phyloP scores from a whole-genome alignment of 1,140 invertebrate genomes.

The Calliopsis andreniformis region DNA sequence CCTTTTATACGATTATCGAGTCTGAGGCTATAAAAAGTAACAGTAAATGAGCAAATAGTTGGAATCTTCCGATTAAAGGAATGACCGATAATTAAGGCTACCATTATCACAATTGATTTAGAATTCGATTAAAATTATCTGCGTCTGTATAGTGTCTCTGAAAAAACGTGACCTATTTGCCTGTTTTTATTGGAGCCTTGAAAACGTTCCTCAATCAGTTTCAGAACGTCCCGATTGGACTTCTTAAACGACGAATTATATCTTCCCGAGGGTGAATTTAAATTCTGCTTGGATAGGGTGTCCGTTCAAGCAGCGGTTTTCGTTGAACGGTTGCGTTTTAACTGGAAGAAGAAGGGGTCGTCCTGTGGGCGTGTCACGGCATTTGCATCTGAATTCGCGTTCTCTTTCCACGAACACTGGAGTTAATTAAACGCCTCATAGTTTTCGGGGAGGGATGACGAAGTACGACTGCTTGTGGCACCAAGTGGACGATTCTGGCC shows the following conservation, averaged over 20 bases:
- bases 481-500: conserved; percentile 69
- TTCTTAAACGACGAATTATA: conserved; percentile 13
- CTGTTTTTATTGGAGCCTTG: too few relatives aligned
- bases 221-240: not conserved
- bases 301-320: conserved; percentile 16
- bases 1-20: not conserved
- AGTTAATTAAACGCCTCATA: conserved; percentile 78
- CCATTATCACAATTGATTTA: too few relatives aligned
- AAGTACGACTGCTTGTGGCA: conserved; percentile 66
- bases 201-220: not conserved
- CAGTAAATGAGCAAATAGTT: too few relatives aligned
- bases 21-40: not conserved
- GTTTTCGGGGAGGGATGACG: conserved; percentile 70
- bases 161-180: too few relatives aligned
- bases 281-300: conserved; percentile 18
- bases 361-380: conserved; percentile 56
- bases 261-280: conserved; percentile 14
- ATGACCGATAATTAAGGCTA: too few relatives aligned
- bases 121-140: too few relatives aligned
- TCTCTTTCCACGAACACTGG: conserved; percentile 53
- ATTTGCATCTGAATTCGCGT: conserved; percentile 72
- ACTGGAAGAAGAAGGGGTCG: conserved; percentile 59
- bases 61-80: too few relatives aligned
- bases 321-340: conserved; percentile 46
- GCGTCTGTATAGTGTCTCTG: too few relatives aligned